A percentile compares a stretch with the other conserved stretches of the same genome.
phyloP scores from a whole-genome alignment of 2,113 vertebrate genomes.

The Chamaetylas fuelleborni region DNA sequence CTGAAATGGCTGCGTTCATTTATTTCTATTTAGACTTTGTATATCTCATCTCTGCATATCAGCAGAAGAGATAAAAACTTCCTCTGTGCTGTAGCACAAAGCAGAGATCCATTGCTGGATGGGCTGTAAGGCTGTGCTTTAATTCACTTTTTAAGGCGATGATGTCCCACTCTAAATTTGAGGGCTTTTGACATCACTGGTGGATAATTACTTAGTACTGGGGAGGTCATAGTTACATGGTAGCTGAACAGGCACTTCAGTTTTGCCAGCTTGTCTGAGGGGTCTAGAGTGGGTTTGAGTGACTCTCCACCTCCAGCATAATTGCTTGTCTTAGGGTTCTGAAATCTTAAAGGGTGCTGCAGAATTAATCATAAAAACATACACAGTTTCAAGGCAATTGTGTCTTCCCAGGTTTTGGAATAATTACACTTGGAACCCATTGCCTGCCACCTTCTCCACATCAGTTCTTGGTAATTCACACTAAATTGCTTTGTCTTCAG shows the following conservation, averaged over 20 bases:
- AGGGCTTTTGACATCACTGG: neutral
- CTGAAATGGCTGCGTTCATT: neutral
- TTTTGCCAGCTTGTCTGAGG: neutral
- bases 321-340: neutral
- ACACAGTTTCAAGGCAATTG: neutral
- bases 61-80: neutral
- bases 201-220: neutral
- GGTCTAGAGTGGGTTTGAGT: neutral
- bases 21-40: neutral
- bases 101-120: neutral
- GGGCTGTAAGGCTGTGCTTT: neutral
- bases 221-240: neutral
- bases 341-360: accelerated
- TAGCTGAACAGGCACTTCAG: neutral
- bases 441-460: neutral
- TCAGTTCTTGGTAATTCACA: neutral
- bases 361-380: neutral
- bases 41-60: neutral
- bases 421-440: neutral
- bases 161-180: neutral
- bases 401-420: neutral
- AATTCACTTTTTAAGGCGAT: neutral
- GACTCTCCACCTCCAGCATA: neutral
- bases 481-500: neutral
- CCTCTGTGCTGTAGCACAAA: neutral